Evolutionary conservation across 2,113 vertebrate species (phyloP), one percentile per base, ranked within the genome.

Genomic region (Ondatra zibethicus): DNA sequence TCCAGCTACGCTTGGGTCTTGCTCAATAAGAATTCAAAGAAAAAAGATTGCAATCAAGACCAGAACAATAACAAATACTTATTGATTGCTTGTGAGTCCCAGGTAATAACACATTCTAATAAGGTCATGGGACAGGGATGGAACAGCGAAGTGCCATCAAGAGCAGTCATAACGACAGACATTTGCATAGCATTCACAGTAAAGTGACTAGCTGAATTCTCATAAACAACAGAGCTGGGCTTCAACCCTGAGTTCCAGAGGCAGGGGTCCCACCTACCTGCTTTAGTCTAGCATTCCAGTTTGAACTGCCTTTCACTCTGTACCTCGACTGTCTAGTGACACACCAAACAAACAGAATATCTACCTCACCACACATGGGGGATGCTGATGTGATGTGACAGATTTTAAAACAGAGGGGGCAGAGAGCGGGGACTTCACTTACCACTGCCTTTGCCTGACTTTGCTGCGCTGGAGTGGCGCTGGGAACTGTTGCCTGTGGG

Each of bases 381-480:
- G 73, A 50, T 42, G 45, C 14, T 17, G 19, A 92, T 80, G 27
- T 21, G 50, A 77, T 81, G n/a, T 93, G 42, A 77, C 0, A 3
- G 75, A 80, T 84, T 93, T 89, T 76, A 31, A 92, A 92, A 88
- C 16, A 80, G 63, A 91, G 33, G 16, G 76, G 17, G 82, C 31
- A 27, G 25, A 65, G 52, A 91, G 81, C 5, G 5, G 61, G 80
- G 14, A 72, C 47, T 50, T 52, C 96, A 93, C 95, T 91, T 99
- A 99, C 99, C 99, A 97, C 98, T 91, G 98, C 96, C 98, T 99
- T 99, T 96, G 99, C 99, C 92, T 99, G 99, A 89, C 99, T 99
- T 47, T 97, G 99, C 89, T 99, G 96, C 29, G 92, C 93, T 97
- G 94, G 91, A 5, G 97, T 61, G 66, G 98, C 55, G 72, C 91